Evolutionary conservation across 1,140 invertebrate genomes (phyloP).

Genomic region (Nixonia krombeini): DNA sequence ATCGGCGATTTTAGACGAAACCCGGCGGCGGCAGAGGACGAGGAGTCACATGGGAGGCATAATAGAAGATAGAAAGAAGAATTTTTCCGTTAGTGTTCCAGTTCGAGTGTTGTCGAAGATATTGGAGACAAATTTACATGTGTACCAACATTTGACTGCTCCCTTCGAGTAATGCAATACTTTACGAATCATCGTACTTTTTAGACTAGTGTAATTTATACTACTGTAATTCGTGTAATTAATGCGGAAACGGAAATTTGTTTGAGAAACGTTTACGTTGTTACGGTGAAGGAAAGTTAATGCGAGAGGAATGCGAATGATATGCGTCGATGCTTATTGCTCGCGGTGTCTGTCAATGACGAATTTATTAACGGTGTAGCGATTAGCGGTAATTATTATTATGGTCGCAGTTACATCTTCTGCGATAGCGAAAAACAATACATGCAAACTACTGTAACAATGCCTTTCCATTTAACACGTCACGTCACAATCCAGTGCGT

Average conservation of each 20-base stretch:
- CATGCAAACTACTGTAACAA: constrained; percentile 43
- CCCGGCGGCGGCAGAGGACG: constrained; percentile 52
- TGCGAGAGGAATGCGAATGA: constrained; percentile 41
- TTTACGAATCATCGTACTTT: too few relatives aligned
- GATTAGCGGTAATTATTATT: constrained; percentile 32
- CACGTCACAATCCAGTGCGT: constrained; percentile 35
- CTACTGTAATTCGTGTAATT: too few relatives aligned
- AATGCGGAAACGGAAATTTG: too few relatives aligned
- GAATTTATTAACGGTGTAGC: constrained; percentile 29
- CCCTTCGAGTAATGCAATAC: too few relatives aligned
- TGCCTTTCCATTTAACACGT: constrained; percentile 16
- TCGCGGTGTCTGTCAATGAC: constrained; percentile 12
- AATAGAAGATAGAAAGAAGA: constrained; percentile 64
- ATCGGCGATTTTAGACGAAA: constrained; percentile 37
- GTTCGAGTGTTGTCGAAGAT: too few relatives aligned
- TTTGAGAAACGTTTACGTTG: constrained; percentile 29
- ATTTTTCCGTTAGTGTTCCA: constrained; percentile 56
- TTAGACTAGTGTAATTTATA: too few relatives aligned
- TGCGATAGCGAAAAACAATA: constrained; percentile 43
- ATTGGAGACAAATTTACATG: too few relatives aligned
- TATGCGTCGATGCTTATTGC: constrained; percentile 37
- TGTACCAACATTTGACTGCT: too few relatives aligned
- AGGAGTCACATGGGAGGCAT: constrained; percentile 59
- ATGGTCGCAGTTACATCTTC: constrained; percentile 43
- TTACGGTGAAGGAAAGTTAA: constrained; percentile 41